Base-by-base conservation (phyloP, 2,888 invertebrate genomes). In the Strigamia maritima region DNA sequence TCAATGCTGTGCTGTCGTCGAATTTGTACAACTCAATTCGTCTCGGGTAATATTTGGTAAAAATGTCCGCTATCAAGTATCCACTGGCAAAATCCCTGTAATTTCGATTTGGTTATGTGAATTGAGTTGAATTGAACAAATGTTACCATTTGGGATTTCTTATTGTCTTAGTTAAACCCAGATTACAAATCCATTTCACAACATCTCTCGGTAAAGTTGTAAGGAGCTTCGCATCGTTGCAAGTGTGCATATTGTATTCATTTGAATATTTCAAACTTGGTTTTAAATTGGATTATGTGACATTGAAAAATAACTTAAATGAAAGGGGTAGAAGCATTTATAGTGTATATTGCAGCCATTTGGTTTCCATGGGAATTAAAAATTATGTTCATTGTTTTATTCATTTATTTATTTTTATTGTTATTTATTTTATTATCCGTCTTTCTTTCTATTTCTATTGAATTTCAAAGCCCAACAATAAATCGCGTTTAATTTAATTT, bases 81-180 rank as follows among this genome's bases (percentile, higher is more conserved):
- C 76, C 76, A 38, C 38, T 40, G 19, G 12, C 76, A 24, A 31
- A 76, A 24, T 76, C 76, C 76, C 76, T 76, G 40, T 75, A 22
- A 26, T 75, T 16, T 16, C 24, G 24, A 54, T n/a, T 75, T 44
- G 26, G 7, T 19, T 79, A 40, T 26, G 10, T 35, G n/a, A 40
- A 75, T 40, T 38, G 0, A n/a, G n/a, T n/a, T n/a, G n/a, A n/a
- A n/a, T n/a, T n/a, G n/a, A n/a, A n/a, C n/a, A n/a, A n/a, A n/a
- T n/a, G n/a, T 75, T 24, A 28, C 35, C 75, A 31, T 75, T 26
- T 60, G 19, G 60, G 60, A 10, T 60, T 19, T 60, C 24, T 60
- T 60, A 60, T 60, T 60, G 60, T 19, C 4, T 2, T 16, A 22
- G 3, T 24, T 6, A 60, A 4, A 4, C 60, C 60, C 8, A 60